Conservation (phyloP, 2,113 vertebrate species). For the Dinomys branickii region DNA sequence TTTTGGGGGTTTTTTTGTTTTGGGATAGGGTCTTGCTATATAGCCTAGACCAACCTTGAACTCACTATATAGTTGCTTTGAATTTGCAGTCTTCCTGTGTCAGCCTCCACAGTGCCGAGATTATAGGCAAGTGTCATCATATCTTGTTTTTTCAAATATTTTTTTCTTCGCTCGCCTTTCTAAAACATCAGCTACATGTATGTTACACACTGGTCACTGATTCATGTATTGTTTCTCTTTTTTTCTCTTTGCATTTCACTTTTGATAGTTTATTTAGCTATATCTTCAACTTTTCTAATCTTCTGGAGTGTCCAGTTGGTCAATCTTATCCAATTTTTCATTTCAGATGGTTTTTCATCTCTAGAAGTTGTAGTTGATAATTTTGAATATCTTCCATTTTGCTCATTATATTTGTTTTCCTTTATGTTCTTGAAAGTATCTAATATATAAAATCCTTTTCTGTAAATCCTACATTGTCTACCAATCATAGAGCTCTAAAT, state of each 20-base stretch:
- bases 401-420: not conserved
- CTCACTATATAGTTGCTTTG: not conserved
- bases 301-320: not conserved
- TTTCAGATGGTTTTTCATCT: not conserved
- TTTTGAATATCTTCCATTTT: slow-evolving; percentile 25
- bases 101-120: not conserved
- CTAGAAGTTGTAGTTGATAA: not conserved
- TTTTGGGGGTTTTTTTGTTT: not conserved
- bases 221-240: not conserved
- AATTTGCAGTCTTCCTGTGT: not conserved
- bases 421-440: not conserved
- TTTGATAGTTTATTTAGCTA: not conserved
- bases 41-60: not conserved
- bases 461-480: not conserved
- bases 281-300: not conserved
- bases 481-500: not conserved
- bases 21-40: not conserved
- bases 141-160: not conserved
- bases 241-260: not conserved
- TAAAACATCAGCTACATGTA: no score
- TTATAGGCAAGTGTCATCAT: not conserved
- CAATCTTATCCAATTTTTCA: not conserved
- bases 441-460: not conserved
- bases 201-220: not conserved
- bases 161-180: not conserved